Base-by-base conservation (phyloP, 1,140 invertebrate species). In the Dreissena polymorpha region DNA sequence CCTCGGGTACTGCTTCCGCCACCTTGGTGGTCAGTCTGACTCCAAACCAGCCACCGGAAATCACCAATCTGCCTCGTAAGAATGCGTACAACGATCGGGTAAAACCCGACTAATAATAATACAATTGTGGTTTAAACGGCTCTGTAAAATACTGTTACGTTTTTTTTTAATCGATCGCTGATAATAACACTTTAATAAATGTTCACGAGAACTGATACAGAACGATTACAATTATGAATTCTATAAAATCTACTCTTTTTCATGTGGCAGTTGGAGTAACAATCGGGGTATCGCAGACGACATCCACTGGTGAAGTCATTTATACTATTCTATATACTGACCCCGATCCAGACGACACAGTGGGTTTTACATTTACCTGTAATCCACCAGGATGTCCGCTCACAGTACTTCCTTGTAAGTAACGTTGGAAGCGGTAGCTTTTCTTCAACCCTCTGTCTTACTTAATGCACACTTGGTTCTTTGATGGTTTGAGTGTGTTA, bases 61-160 rank as follows among this genome's bases (percentile, higher is more conserved):
- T 68, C 29, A 68, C 29, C 23, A 68, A 68, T 25, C 67, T 68
- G 16, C 67, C 67, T 3, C 18, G 67, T 68, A n/a, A 25, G 67
- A 21, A 68, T 63, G 23, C 18, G 23, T 25, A 63, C 23, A 63
- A 5, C 60, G 8, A 39, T 39, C 2, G 3, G 39, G 8, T 8
- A 39, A 5, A 39, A 39, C 2, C 39, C 39, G 2, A 39, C 39
- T 39, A 5, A 39, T 8, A 5, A 39, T 39, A 39, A 39, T 39
- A 39, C n/a, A n/a, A n/a, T n/a, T n/a, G n/a, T n/a, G n/a, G n/a
- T n/a, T n/a, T n/a, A n/a, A n/a, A n/a, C n/a, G n/a, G n/a, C n/a
- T n/a, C n/a, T n/a, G n/a, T n/a, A n/a, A n/a, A n/a, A n/a, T n/a
- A n/a, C n/a, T n/a, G n/a, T n/a, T n/a, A n/a, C n/a, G n/a, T n/a